phyloP scores from a whole-genome alignment of 2,113 vertebrate species.

The Colius striatus region DNA sequence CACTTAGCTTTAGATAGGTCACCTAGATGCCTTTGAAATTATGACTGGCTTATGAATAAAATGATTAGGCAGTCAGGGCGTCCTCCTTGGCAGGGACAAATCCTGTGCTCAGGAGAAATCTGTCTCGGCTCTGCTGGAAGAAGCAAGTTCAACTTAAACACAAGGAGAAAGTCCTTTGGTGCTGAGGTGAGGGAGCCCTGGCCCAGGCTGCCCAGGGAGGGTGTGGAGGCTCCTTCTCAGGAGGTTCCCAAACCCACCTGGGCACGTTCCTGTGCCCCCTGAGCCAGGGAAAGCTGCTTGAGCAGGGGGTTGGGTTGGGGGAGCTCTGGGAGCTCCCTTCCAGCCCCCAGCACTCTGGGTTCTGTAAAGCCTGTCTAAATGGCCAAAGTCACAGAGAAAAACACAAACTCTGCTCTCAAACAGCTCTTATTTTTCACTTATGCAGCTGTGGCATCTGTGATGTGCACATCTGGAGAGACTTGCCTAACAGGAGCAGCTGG shows the following conservation, averaged over 20 bases:
- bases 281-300: too few species aligned
- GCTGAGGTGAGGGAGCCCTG: too few species aligned
- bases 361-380: not conserved
- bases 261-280: too few species aligned
- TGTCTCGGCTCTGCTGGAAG: not conserved
- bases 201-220: too few species aligned
- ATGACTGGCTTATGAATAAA: constrained; percentile 36
- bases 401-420: not conserved
- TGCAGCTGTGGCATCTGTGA: accelerated
- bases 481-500: not conserved
- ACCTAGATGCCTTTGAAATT: constrained; percentile 71
- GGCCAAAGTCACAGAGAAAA: not conserved
- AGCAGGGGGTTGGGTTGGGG: too few species aligned
- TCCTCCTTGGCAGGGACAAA: constrained; percentile 31
- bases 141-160: not conserved
- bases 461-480: not conserved
- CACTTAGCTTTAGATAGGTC: constrained; percentile 65
- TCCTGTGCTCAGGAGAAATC: not conserved
- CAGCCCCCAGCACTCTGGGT: too few species aligned
- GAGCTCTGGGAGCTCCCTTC: too few species aligned
- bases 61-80: constrained; percentile 14
- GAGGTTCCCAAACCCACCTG: too few species aligned
- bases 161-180: too few species aligned
- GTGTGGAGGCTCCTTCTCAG: too few species aligned
- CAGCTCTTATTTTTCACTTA: not conserved